Percentiles rank a stretch among this genome's conserved stretches.
phyloP scores from a whole-genome alignment of 2,888 invertebrate species.

The Sinelater perroti region DNA sequence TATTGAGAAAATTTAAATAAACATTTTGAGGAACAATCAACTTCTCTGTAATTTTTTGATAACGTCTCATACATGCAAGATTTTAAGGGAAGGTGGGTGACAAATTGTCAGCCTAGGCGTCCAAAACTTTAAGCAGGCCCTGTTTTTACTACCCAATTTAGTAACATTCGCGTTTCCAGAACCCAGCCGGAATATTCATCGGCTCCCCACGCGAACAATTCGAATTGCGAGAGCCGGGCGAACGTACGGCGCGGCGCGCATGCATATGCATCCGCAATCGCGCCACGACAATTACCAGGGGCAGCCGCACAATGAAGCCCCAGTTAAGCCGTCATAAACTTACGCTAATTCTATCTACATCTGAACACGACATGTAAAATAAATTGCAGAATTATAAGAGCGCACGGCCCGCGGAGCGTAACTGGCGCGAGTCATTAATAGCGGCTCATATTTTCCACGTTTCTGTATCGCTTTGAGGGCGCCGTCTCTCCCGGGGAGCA shows the following conservation, averaged over 20 bases:
- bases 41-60: too few species aligned
- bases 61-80: too few species aligned
- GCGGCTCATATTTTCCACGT: constrained; percentile 7
- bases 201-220: too few species aligned
- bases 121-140: background rate
- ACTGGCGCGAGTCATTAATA: constrained; percentile 26
- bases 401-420: constrained; percentile 26
- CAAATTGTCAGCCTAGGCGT: too few species aligned
- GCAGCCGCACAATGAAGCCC: constrained; percentile 4
- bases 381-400: constrained; percentile 26
- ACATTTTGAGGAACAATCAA: too few species aligned
- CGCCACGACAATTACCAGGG: background rate
- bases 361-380: constrained; percentile 28
- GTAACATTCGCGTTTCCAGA: too few species aligned
- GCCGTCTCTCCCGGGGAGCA: too few species aligned
- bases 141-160: too few species aligned
- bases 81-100: too few species aligned
- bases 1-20: too few species aligned
- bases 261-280: too few species aligned
- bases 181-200: too few species aligned
- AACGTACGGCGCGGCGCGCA: background rate
- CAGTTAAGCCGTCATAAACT: constrained; percentile 30
- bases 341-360: constrained; percentile 27
- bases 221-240: background rate
- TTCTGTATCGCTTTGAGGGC: constrained; percentile 2